Evolutionary conservation across 2,797 vertebrate genomes (phyloP).

Genomic region (Tenualosa thibaudeaui): DNA sequence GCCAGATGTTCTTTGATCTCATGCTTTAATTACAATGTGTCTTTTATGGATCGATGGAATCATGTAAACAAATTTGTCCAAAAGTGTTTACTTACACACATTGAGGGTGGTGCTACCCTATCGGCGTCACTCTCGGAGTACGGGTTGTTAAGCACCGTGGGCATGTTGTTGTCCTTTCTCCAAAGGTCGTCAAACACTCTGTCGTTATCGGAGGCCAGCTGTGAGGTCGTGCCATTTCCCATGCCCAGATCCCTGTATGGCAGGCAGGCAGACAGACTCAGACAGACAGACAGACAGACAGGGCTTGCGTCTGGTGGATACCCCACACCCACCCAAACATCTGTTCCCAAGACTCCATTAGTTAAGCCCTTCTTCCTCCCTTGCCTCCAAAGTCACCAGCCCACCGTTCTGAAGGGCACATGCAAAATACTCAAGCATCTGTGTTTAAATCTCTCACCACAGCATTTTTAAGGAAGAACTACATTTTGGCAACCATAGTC

Average conservation of each 20-base stretch:
- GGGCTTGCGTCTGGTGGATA: constrained; percentile 25
- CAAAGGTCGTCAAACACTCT: constrained; percentile 72
- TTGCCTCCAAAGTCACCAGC: not conserved
- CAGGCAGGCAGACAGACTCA: constrained; percentile 45
- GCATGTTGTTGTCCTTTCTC: constrained; percentile 71
- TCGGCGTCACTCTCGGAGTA: constrained; percentile 74
- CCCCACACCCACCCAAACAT: constrained; percentile 19
- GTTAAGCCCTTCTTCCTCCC: not conserved
- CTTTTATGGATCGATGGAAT: no score
- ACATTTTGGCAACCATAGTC: constrained; percentile 40
- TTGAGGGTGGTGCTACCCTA: constrained; percentile 73
- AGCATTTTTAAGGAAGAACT: not conserved
- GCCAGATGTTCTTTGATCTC: not conserved
- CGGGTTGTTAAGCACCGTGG: constrained; percentile 76
- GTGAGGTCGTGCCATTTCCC: constrained; percentile 70
- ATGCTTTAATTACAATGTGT: not conserved
- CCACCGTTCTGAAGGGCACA: constrained; percentile 7
- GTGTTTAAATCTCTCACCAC: not conserved
- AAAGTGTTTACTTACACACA: constrained; percentile 9
- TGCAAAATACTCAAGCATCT: not conserved
- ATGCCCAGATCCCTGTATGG: constrained; percentile 78
- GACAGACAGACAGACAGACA: not conserved
- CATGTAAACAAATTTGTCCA: not conserved
- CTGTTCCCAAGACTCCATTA: not conserved
- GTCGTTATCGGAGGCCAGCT: constrained; percentile 76